phyloP scores from a whole-genome alignment of 2,797 vertebrate species.

The Leucoraja ocellata region DNA sequence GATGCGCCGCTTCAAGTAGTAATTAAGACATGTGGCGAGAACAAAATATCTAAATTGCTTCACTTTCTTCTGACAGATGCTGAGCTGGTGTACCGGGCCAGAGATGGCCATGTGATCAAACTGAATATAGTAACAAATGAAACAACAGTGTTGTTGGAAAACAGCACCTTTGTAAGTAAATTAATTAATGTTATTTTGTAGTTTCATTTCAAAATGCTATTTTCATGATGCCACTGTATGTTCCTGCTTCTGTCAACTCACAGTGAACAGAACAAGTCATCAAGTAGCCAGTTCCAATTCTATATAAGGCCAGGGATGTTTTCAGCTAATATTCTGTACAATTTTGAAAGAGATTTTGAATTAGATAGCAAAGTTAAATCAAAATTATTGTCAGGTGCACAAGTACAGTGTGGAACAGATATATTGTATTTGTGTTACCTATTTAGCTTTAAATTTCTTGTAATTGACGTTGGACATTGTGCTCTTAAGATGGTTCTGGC shows the following conservation, averaged over 20 bases:
- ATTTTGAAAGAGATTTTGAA: neutral
- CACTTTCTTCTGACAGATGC: constrained; percentile 70
- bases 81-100: constrained; percentile 84
- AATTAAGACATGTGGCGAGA: constrained; percentile 43
- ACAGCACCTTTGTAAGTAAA: constrained; percentile 87
- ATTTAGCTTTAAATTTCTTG: no score
- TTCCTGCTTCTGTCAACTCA: neutral
- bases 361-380: neutral
- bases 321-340: neutral
- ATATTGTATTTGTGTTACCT: no score
- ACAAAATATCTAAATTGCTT: constrained; percentile 43
- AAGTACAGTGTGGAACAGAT: no score
- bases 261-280: neutral
- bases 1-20: neutral
- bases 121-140: constrained; percentile 83
- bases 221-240: neutral
- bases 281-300: neutral
- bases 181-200: neutral
- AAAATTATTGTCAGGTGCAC: no score
- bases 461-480: neutral
- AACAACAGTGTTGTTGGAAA: constrained; percentile 77
- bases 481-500: neutral
- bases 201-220: neutral
- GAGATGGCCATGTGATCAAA: constrained; percentile 84
- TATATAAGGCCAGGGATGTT: neutral